Conservation (phyloP, 64 coral and sea anemone species). For the Stichodactyla mertensii region DNA sequence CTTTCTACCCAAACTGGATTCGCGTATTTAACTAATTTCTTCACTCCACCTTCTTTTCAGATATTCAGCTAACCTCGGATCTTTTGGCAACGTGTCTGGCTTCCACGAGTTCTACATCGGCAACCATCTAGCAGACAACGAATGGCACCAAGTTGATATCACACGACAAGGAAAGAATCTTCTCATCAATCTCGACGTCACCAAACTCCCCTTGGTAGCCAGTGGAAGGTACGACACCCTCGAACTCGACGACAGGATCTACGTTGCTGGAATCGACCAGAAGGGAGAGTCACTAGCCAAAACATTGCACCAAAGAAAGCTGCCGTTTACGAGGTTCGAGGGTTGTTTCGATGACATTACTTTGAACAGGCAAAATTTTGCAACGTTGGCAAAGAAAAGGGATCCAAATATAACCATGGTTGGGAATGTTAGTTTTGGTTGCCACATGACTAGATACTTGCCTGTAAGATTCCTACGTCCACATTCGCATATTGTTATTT, state of each 20-base stretch:
- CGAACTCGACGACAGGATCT: conserved; percentile 53
- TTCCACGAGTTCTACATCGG: conserved; percentile 46
- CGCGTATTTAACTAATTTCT: neutral
- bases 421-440: conserved; percentile 37
- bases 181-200: conserved; percentile 37
- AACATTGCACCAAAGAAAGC: neutral
- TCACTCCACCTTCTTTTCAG: neutral
- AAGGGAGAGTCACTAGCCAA: neutral
- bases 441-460: conserved; percentile 24
- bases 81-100: conserved; percentile 37
- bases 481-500: conserved; percentile 47
- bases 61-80: conserved; percentile 52
- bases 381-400: conserved; percentile 27
- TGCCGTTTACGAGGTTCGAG: conserved; percentile 55
- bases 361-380: conserved; percentile 36
- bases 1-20: neutral
- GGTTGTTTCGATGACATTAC: conserved; percentile 52
- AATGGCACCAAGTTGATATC: conserved; percentile 73
- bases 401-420: conserved; percentile 9
- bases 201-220: neutral
- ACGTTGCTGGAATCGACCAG: conserved; percentile 61
- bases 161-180: neutral
- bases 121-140: conserved; percentile 65
- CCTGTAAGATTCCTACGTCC: conserved; percentile 51
- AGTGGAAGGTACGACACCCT: conserved; percentile 34